Base-by-base conservation (phyloP, 1,140 invertebrate species). In the Zaprionus tsacasi region DNA sequence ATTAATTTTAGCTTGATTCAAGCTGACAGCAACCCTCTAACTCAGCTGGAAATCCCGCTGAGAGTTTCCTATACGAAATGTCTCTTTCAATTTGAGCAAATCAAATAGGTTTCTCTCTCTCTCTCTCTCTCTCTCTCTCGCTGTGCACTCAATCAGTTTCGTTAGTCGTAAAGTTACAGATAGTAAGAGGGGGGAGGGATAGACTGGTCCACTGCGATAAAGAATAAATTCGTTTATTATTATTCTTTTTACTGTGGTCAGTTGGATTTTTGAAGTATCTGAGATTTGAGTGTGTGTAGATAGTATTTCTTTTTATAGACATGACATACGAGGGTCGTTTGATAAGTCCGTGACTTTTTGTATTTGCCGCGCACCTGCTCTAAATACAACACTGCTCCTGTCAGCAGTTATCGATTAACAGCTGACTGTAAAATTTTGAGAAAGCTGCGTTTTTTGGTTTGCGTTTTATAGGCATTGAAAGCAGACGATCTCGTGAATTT, bases 71-170 rank as follows among this genome's bases (percentile, higher is more conserved):
- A 61, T 25, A n/a, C 5, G 21, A 48, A 61, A 63, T 70, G 52
- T 57, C 66, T 48, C 38, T 45, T 70, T 68, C 70, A 36, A 73
- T 68, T 68, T 72, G 45, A 36, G 21, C 6, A 64, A 70, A 56
- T 70, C 68, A 57, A 65, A 71, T 55, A 63, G 58, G 55, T 61
- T 13, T 70, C 10, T 61, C 38, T 30, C 27, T 30, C 27, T 30
- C 27, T 30, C 27, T 2, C 3, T 30, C 3, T 30, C 1, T 30
- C 0, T 30, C 27, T 30, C 27, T 30, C 3, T 30, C 27, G 27
- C 27, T 57, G 8, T 59, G 33, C 43, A 35, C 40, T 38, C 70
- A 58, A 72, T 72, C 64, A 59, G 64, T 38, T 66, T 52, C 27
- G 27, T 35, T 38, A 36, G 57, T 73, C 70, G 65, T 73, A 68